A percentile compares a stretch with the other conserved stretches of the same genome.
These are phyloP conservation scores for Gadopsis marmoratus DNA, from an alignment of 2,797 vertebrate species.

Conservation along the genomic window DNA sequence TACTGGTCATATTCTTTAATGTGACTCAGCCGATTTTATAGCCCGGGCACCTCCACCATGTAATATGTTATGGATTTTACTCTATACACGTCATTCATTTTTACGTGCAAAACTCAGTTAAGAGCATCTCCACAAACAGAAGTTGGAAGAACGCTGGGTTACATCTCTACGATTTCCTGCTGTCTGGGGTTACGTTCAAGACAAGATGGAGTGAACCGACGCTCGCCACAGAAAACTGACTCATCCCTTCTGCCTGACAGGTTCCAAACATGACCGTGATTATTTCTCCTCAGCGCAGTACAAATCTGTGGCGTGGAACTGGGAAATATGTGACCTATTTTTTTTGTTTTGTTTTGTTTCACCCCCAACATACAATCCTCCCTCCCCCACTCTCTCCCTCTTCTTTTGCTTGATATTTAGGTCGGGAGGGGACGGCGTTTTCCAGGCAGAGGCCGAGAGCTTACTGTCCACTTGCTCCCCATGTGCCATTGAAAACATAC, in stretches of 20 bases:
- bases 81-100: slow-evolving; percentile 34
- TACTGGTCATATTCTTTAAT: slow-evolving; percentile 48
- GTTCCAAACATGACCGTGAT: slow-evolving; percentile 64
- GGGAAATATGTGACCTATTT: slow-evolving; percentile 80
- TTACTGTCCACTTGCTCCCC: slow-evolving; percentile 74
- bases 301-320: slow-evolving; percentile 63
- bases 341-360: slow-evolving; percentile 56
- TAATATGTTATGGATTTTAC: slow-evolving; percentile 33
- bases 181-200: slow-evolving; percentile 39
- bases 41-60: slow-evolving; percentile 24
- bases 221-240: slow-evolving; percentile 63
- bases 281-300: slow-evolving; percentile 67
- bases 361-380: slow-evolving; percentile 21
- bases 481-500: slow-evolving; percentile 83
- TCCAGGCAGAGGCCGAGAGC: slow-evolving; percentile 68
- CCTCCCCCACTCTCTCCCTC: slow-evolving; percentile 4
- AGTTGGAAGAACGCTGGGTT: background rate
- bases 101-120: slow-evolving; percentile 27
- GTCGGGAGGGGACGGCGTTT: slow-evolving; percentile 74
- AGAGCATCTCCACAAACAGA: slow-evolving; percentile 17
- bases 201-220: slow-evolving; percentile 33
- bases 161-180: slow-evolving; percentile 45
- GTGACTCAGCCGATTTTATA: slow-evolving; percentile 41
- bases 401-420: slow-evolving; percentile 82
- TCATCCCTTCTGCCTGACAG: slow-evolving; percentile 62